Percentiles rank a stretch among this genome's conserved stretches.
phyloP scores from a whole-genome alignment of 2,888 invertebrate species.

The Sicus ferrugineus region DNA sequence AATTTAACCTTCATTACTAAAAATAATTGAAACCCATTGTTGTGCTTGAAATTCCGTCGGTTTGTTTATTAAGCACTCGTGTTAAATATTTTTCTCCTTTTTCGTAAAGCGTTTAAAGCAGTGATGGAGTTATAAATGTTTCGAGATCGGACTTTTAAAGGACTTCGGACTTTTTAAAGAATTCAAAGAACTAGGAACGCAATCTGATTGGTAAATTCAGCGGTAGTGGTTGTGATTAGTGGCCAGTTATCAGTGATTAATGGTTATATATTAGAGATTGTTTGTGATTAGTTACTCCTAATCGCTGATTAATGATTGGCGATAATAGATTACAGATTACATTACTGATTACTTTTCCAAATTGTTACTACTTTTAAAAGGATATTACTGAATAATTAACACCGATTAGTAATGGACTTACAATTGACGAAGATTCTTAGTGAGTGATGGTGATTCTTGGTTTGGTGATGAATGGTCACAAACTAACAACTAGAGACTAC shows the following conservation, averaged over 20 bases:
- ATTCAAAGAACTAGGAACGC: not conserved
- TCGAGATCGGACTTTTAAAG: too few species aligned
- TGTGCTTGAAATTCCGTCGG: not conserved
- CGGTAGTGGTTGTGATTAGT: too few species aligned
- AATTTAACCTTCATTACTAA: slow-evolving; percentile 38
- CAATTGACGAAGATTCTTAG: not conserved
- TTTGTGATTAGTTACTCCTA: too few species aligned
- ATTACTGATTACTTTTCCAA: not conserved
- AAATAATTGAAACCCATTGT: slow-evolving; percentile 21
- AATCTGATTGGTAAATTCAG: not conserved
- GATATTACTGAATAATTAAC: too few species aligned
- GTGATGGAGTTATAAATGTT: not conserved
- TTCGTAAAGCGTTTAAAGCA: not conserved
- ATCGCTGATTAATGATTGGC: too few species aligned
- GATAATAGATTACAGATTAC: not conserved
- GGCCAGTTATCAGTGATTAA: too few species aligned
- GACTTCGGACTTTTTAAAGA: too few species aligned
- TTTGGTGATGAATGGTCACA: too few species aligned
- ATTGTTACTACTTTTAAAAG: not conserved
- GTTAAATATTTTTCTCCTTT: slow-evolving; percentile 2
- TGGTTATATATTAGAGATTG: too few species aligned
- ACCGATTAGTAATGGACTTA: not conserved
- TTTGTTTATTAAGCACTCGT: slow-evolving; percentile 16
- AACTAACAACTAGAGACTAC: too few species aligned
- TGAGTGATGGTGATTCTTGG: too few species aligned